Percentiles rank a stretch among this genome's conserved stretches.
These are phyloP conservation scores for Montipora foliosa DNA, from an alignment of 64 coral and sea anemone species.

Conservation along the genomic window DNA sequence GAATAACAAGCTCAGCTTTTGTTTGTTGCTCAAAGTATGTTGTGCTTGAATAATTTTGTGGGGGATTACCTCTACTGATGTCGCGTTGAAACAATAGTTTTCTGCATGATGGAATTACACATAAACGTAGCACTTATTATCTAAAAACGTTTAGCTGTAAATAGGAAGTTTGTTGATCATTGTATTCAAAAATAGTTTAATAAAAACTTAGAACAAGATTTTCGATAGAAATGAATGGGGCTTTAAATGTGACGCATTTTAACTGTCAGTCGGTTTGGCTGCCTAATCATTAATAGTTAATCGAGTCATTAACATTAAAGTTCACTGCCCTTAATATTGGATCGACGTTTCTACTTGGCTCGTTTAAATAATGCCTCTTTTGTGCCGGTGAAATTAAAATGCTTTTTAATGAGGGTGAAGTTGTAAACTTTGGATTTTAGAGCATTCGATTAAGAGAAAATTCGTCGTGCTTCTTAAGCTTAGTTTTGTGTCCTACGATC, in stretches of 20 bases:
- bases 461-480: not conserved
- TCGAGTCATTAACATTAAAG: constrained; percentile 11
- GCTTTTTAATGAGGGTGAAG: not conserved
- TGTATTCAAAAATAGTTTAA: not conserved
- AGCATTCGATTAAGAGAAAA: not conserved
- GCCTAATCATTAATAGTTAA: constrained; percentile 6
- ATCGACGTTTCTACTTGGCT: constrained; percentile 3
- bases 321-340: constrained; percentile 9
- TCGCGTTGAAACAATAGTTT: no score
- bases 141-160: no score
- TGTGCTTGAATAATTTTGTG: constrained; percentile 6
- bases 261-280: not conserved
- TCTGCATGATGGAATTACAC: no score
- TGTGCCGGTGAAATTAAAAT: not conserved
- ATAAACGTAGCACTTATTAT: no score
- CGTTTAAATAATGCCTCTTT: not conserved
- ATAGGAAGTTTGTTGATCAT: not conserved
- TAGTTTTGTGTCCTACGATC: constrained; percentile 6
- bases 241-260: not conserved
- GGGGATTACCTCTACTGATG: no score
- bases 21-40: constrained; percentile 7
- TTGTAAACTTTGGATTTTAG: not conserved
- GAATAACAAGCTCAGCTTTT: constrained; percentile 8
- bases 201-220: no score
- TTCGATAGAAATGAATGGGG: not conserved